Evolutionary conservation across 2,113 vertebrate genomes (phyloP), one percentile per base, ranked within the genome.

Genomic region (Lates calcarifer): DNA sequence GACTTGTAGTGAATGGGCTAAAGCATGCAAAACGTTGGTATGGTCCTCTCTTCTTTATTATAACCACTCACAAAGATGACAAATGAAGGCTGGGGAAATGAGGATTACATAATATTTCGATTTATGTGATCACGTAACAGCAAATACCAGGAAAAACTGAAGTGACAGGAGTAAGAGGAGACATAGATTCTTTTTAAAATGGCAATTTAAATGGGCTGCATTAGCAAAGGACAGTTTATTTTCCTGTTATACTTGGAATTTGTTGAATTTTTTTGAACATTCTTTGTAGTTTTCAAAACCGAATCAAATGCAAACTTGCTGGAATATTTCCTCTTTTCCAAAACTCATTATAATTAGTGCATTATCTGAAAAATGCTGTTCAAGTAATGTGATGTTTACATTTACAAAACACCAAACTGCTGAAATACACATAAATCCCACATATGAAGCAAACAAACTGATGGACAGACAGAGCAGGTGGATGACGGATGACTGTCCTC

Each of bases 1-100:
- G 91, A 83, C 69, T 87, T 90, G 84, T 92, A 91, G 79, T 93
- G 81, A 88, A 89, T 89, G 84, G 88, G 90, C 80, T 87, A 68
- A 82, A 80, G 82, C 86, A 87, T 81, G 66, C 67, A 75, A 86
- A 90, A 84, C 87, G 86, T 61, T 91, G 92, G 88, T 89, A 90
- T 89, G 90, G 92, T 92, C 89, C 85, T 75, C 85, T 75, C 43
- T 47, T 71, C 58, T 87, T 74, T 74, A 78, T 74, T 74, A 78
- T 62, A 72, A 71, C 56, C 72, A 35, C 56, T 51, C 83, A 86
- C 47, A 76, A 24, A 74, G 31, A 77, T 58, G 60, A 71, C 33
- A 26, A 83, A 62, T 43, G 35, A 77, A 55, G 37, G 3, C n/a
- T 77, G 71, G 49, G 60, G 67, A 45, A 58, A 63, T 53, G 22